phyloP scores from a whole-genome alignment of 92 coral and sea anemone genomes.

The Siderastrea radians region DNA sequence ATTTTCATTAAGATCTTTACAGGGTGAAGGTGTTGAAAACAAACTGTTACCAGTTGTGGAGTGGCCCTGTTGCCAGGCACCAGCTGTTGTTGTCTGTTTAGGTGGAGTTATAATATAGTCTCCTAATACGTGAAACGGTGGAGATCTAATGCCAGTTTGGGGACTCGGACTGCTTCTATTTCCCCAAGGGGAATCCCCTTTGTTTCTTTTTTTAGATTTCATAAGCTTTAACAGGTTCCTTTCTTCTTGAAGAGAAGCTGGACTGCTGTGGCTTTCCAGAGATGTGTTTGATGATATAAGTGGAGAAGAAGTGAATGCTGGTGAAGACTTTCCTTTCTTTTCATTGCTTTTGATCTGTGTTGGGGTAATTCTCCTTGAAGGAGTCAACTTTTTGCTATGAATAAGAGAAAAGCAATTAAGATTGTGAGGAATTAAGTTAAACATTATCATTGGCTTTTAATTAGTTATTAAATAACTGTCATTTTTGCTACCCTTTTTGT shows the following conservation, averaged over 20 bases:
- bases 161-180: slow-evolving; percentile 71
- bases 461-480: neutral
- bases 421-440: too few species aligned
- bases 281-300: slow-evolving; percentile 17
- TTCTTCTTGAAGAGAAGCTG: slow-evolving; percentile 86
- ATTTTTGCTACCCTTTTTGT: too few species aligned
- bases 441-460: neutral
- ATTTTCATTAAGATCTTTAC: neutral
- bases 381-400: slow-evolving; percentile 76
- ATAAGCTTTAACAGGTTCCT: slow-evolving; percentile 75
- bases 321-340: slow-evolving; percentile 48
- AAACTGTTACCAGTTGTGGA: neutral
- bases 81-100: slow-evolving; percentile 15
- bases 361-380: slow-evolving; percentile 92
- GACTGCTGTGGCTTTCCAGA: slow-evolving; percentile 65
- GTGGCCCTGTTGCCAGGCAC: neutral
- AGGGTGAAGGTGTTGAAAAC: slow-evolving; percentile 22
- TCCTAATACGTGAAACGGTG: slow-evolving; percentile 76
- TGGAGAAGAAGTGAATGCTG: slow-evolving; percentile 70
- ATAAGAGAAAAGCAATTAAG: neutral
- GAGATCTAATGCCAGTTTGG: slow-evolving; percentile 62
- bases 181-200: slow-evolving; percentile 77
- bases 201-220: slow-evolving; percentile 69
- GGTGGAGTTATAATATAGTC: slow-evolving; percentile 71
- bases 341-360: slow-evolving; percentile 76